Evolutionary conservation across 2,797 vertebrate genomes (phyloP), one percentile per base, ranked within the genome.

Genomic region (Acrossocheilus wenchowensis): DNA sequence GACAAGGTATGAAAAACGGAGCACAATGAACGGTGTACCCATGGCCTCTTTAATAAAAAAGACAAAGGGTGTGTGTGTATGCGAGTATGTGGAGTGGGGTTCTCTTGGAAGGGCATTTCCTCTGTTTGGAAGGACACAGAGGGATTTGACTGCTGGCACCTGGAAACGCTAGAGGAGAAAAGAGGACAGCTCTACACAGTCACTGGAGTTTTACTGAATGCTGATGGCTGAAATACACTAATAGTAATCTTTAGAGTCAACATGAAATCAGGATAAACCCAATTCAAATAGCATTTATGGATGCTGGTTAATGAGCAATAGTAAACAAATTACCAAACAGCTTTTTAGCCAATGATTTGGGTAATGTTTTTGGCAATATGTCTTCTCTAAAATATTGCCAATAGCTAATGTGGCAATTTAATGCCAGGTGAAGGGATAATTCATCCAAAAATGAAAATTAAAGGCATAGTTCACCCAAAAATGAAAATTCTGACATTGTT

Each of bases 41-140:
- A n/a, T 78, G 73, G 26, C 50, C 86, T 62, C 11, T 78, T 78
- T 82, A 72, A 72, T 43, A 84, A 72, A 87, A 72, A 60, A 71
- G 52, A 72, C 86, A 82, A 81, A 79, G 69, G 62, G 75, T 26
- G 54, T 86, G 60, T 36, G 36, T 74, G 41, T 54, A 41, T 36
- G 21, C 11, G 43, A 75, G 74, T 72, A 17, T 75, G 30, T 30
- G 66, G 77, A 78, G 80, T 74, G 57, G 81, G 79, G 39, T 81
- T 66, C 54, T 75, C 72, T 64, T 79, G 83, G 83, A 87, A 85
- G 80, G 86, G 83, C 86, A 85, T 82, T 85, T 87, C 71, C 72
- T 52, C 52, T 64, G 30, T 87, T 75, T 89, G 83, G 88, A 87
- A 87, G 73, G 88, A 82, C 88, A 89, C 79, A 54, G 72, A 62